Conservation (phyloP, 1,140 invertebrate species). For the Ditylenchus dipsaci region DNA sequence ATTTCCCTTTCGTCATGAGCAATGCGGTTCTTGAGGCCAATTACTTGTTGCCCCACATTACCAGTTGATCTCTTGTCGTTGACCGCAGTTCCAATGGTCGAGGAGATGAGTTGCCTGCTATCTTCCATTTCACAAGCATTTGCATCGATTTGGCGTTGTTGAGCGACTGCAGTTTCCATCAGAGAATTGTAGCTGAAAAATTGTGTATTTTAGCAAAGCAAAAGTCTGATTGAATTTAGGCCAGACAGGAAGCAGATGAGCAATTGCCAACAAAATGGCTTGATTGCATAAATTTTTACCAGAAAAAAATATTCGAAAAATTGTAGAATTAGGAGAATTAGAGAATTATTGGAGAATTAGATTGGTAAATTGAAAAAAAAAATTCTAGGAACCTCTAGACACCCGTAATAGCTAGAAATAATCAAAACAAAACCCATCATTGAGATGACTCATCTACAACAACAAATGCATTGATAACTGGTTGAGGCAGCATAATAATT, state of each 20-base stretch:
- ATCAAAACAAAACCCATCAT: no score
- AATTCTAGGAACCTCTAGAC: not conserved
- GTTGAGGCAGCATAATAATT: no score
- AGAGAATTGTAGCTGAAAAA: slow-evolving; percentile 21
- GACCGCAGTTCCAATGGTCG: not conserved
- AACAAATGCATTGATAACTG: no score
- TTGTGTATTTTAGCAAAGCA: not conserved
- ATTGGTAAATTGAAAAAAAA: no score
- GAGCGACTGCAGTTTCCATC: slow-evolving; percentile 21
- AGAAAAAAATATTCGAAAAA: no score
- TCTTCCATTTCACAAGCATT: slow-evolving; percentile 26
- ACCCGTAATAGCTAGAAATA: not conserved
- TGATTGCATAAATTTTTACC: not conserved
- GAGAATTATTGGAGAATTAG: no score
- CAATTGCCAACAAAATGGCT: not conserved
- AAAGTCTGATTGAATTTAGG: not conserved
- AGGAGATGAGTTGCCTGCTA: slow-evolving; percentile 6
- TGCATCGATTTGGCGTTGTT: slow-evolving; percentile 27
- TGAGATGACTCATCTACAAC: no score
- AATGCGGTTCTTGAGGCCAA: slow-evolving; percentile 9
- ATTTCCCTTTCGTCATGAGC: slow-evolving; percentile 32
- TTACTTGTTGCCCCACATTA: not conserved
- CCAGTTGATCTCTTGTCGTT: not conserved
- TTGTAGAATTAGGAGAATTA: no score
- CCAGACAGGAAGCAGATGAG: not conserved